A percentile compares a stretch with the other conserved stretches of the same genome.
Conservation (phyloP, 2,888 invertebrate species). For the Muschampia plurimacula region DNA sequence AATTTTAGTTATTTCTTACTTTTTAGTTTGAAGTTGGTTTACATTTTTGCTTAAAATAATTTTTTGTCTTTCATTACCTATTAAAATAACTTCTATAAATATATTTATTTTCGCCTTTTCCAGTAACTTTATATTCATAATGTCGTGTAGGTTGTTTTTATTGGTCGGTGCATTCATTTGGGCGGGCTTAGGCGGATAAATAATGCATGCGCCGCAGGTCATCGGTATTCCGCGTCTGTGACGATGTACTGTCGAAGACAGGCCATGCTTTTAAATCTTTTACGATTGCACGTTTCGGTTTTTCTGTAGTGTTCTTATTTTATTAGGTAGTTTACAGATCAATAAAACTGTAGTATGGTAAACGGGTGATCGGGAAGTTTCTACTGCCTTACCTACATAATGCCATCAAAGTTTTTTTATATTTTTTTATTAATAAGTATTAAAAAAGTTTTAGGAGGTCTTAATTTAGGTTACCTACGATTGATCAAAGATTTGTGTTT, state of each 20-base stretch:
- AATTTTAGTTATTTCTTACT: too few relatives aligned
- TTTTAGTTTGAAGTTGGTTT: too few relatives aligned
- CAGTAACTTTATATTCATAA: constrained; percentile 7
- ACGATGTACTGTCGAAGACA: neutral
- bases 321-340: too few relatives aligned
- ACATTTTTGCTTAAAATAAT: too few relatives aligned
- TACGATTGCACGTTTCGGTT: constrained; percentile 29
- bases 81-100: neutral
- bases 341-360: too few relatives aligned
- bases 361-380: too few relatives aligned
- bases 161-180: constrained; percentile 79
- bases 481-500: too few relatives aligned
- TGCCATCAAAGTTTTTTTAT: too few relatives aligned
- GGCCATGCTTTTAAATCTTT: constrained; percentile 34
- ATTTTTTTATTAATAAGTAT: too few relatives aligned
- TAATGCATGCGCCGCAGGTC: constrained; percentile 77
- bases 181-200: constrained; percentile 78
- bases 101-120: constrained; percentile 11
- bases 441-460: too few relatives aligned
- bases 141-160: constrained; percentile 65
- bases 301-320: neutral
- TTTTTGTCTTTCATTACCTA: neutral
- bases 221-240: constrained; percentile 75
- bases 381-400: too few relatives aligned
- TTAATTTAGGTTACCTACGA: too few relatives aligned